Evolutionary conservation across 1,140 invertebrate genomes (phyloP), one percentile per base, ranked within the genome.

Genomic region (Neotoxoptera formosana): DNA sequence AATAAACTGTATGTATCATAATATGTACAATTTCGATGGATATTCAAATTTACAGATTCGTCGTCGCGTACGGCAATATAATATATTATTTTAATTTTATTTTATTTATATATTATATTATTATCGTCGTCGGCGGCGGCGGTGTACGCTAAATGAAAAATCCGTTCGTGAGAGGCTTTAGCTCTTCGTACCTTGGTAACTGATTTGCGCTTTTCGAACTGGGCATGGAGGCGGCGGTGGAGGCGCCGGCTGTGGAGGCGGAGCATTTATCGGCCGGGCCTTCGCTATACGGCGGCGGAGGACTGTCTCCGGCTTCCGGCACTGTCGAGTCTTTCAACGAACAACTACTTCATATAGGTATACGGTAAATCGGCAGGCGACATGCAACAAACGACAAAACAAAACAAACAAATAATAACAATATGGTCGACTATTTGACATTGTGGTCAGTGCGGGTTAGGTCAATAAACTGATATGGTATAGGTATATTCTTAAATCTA

Each of bases 281-380:
- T 93, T 94, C 94, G 30, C 94, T 94, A 51, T 94, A 94, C n/a
- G 94, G 94, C 0, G 94, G 94, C 36, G 94, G 94, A 41, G 94
- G 94, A 93, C 94, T 94, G 56, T 94, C 94, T 8, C 94, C 94
- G 25, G 93, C 94, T 76, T 90, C 90, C 30, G 93, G 94, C 30
- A 86, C 45, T 14, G 89, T 76, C 45, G 93, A 83, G 34, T 94
- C 94, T 89, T 94, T 94, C 47, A 94, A 83, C 21, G 94, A 90
- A 89, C 94, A 89, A 76, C 93, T 94, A 53, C 30, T 30, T 25
- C 34, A 34, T 4, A 76, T 76, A 76, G 2, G 30, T 67, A 83
- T 45, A 84, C 36, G 21, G 34, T 20, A 88, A 53, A 53, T 53
- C 47, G 17, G 25, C n/a, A 23, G 34, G 45, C 45, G 21, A 76